Conservation (phyloP, 2,113 vertebrate species). For the Cisticola juncidis region DNA sequence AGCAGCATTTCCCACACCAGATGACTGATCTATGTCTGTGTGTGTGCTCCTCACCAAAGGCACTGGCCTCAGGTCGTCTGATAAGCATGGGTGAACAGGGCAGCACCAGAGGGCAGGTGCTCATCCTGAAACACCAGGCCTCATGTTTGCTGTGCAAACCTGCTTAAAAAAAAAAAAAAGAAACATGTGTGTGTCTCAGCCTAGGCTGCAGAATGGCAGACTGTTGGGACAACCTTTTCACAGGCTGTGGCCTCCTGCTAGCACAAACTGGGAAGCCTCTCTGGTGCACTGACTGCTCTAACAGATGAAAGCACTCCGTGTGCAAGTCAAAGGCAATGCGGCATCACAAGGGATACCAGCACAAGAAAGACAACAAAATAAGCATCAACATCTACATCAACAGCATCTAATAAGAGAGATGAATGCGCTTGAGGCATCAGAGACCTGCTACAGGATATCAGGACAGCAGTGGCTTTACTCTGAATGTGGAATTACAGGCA, state of each 20-base stretch:
- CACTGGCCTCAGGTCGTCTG: not conserved
- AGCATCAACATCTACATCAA: not conserved
- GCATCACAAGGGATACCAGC: not conserved
- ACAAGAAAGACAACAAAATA: not conserved
- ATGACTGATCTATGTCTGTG: accelerated
- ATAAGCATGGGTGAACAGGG: not conserved
- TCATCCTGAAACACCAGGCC: not conserved
- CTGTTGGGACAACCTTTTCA: not conserved
- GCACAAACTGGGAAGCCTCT: not conserved
- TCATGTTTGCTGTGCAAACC: not conserved
- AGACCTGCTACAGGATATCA: not conserved
- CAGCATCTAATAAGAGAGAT: not conserved
- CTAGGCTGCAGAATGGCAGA: not conserved
- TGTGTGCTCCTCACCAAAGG: accelerated
- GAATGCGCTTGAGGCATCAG: not conserved
- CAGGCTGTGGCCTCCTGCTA: not conserved
- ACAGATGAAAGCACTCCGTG: not conserved
- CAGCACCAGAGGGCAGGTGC: accelerated
- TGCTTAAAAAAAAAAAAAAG: not conserved
- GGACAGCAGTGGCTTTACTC: not conserved
- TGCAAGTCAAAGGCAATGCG: not conserved
- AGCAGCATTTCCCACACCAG: not conserved
- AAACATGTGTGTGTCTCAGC: not conserved
- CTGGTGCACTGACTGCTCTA: not conserved
- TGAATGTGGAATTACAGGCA: not conserved